Percentiles rank a stretch among this genome's conserved stretches.
phyloP scores from a whole-genome alignment of 2,888 invertebrate species.

The Apamea anceps region DNA sequence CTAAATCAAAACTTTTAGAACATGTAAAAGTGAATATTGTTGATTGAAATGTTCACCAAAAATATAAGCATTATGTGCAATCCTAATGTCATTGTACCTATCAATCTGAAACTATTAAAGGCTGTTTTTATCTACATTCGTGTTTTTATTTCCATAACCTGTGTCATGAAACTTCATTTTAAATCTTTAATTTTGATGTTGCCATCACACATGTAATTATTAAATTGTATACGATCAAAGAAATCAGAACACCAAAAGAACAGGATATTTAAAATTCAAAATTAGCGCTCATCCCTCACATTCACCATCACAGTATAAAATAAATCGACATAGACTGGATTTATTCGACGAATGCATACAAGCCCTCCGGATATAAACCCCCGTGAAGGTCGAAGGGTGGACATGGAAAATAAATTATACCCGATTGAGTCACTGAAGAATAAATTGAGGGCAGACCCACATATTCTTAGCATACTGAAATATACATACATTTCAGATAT shows the following conservation, averaged over 20 bases:
- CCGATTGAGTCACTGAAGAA: conserved; percentile 27
- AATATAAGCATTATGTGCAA: conserved; percentile 38
- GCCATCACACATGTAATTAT: neutral
- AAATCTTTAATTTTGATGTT: neutral
- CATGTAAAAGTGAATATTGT: conserved; percentile 87
- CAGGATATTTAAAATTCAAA: conserved; percentile 8
- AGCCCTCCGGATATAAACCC: conserved; percentile 33
- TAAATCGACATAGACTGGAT: conserved; percentile 14
- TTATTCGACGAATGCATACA: conserved; percentile 26
- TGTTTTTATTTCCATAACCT: neutral
- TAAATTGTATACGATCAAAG: neutral
- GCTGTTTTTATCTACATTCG: conserved; percentile 18
- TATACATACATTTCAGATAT: neutral
- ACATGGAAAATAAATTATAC: conserved; percentile 39
- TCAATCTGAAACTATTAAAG: conserved; percentile 54
- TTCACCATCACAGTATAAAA: conserved; percentile 7
- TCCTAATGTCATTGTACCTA: conserved; percentile 34
- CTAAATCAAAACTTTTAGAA: conserved; percentile 86
- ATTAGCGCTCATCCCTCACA: conserved; percentile 8
- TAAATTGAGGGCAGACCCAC: conserved; percentile 18
- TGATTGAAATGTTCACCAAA: conserved; percentile 71
- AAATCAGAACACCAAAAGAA: neutral
- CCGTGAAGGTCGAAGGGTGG: conserved; percentile 18
- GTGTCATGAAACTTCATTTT: neutral
- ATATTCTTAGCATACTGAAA: neutral